phyloP scores from a whole-genome alignment of 2,888 invertebrate genomes.

The Entomobrya multifasciata region DNA sequence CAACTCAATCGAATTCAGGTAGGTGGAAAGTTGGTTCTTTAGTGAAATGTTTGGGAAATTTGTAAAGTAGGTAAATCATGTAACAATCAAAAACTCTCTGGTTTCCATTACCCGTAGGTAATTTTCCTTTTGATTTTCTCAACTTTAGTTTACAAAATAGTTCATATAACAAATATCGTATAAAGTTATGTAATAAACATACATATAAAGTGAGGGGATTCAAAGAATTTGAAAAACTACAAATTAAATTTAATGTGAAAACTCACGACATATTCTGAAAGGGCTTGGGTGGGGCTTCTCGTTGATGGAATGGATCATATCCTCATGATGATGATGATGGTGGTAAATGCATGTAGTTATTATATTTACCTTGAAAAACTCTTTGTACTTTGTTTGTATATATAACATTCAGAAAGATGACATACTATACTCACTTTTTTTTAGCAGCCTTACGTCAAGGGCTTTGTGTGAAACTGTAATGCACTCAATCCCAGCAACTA shows the following conservation, averaged over 20 bases:
- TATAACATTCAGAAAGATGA: not conserved
- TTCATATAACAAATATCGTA: too few species aligned
- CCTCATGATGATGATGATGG: slow-evolving; percentile 8
- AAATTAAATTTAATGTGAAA: slow-evolving; percentile 31
- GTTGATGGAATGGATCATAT: slow-evolving; percentile 15
- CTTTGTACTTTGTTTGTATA: slow-evolving; percentile 13
- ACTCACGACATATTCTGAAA: slow-evolving; percentile 12
- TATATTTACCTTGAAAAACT: not conserved
- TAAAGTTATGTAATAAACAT: too few species aligned
- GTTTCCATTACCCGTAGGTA: not conserved
- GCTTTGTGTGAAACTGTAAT: not conserved
- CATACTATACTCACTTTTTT: not conserved
- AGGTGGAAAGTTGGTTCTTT: slow-evolving; percentile 76
- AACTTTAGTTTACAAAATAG: slow-evolving; percentile 2
- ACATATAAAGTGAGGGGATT: not conserved
- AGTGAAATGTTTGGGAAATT: not conserved
- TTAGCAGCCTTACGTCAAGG: not conserved
- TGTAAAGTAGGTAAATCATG: not conserved
- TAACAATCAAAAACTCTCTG: not conserved
- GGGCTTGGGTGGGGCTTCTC: slow-evolving; percentile 17
- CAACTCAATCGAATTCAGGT: slow-evolving; percentile 93
- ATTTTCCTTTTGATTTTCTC: slow-evolving; percentile 1
- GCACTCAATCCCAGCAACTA: not conserved
- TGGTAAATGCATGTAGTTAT: not conserved
- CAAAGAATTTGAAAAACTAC: slow-evolving; percentile 24